These are phyloP conservation scores for Ophion costatus DNA, from an alignment of 2,888 invertebrate genomes.

Conservation along the genomic window DNA sequence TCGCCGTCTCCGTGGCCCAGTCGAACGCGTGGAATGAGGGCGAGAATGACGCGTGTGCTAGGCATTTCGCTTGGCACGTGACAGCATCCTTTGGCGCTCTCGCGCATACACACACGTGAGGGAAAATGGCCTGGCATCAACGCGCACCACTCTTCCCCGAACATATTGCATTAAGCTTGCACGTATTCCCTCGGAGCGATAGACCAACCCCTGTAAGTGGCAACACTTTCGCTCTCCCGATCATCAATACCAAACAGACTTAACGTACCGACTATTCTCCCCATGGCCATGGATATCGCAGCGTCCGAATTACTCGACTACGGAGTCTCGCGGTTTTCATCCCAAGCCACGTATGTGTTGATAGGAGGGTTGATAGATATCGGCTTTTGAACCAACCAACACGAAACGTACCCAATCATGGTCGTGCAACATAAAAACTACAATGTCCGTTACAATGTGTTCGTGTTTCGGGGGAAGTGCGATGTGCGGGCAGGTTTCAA, in stretches of 20 bases:
- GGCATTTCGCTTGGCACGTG: slow-evolving; percentile 76
- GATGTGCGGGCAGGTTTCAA: neutral
- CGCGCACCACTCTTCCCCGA: slow-evolving; percentile 69
- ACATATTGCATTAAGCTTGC: slow-evolving; percentile 77
- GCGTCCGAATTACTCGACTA: slow-evolving; percentile 13
- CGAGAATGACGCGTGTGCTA: slow-evolving; percentile 69
- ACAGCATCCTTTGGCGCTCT: slow-evolving; percentile 71
- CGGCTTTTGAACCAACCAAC: slow-evolving; percentile 15
- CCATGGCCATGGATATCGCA: neutral
- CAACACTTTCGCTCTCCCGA: slow-evolving; percentile 30
- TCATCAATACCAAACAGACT: slow-evolving; percentile 28
- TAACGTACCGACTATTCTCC: neutral
- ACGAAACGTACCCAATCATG: slow-evolving; percentile 20
- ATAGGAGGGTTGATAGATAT: slow-evolving; percentile 31
- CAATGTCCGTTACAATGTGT: slow-evolving; percentile 7
- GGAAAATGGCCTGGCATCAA: slow-evolving; percentile 73
- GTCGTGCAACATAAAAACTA: slow-evolving; percentile 42
- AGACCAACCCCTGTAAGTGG: slow-evolving; percentile 48
- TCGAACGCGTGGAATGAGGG: slow-evolving; percentile 43
- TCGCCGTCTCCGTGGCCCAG: slow-evolving; percentile 31
- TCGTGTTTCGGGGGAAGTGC: slow-evolving; percentile 12
- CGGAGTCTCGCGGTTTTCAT: slow-evolving; percentile 10
- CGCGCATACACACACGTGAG: slow-evolving; percentile 53
- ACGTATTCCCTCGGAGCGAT: slow-evolving; percentile 67
- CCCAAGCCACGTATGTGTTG: neutral